Evolutionary conservation across 2,888 invertebrate species (phyloP).

Genomic region (Alloplasta piceator): DNA sequence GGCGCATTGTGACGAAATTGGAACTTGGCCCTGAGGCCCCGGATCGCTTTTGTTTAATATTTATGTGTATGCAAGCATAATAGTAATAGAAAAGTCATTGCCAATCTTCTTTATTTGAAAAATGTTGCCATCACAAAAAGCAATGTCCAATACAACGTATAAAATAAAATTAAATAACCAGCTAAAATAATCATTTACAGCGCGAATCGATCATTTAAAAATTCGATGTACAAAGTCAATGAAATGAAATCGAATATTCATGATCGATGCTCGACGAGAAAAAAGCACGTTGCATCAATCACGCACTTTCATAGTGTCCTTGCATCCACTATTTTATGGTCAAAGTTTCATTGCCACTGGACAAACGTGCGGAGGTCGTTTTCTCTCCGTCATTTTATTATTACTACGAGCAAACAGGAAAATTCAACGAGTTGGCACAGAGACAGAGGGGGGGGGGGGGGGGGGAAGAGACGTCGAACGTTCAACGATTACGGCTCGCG

Average conservation of each 20-base stretch:
- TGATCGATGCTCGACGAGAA: conserved; percentile 6
- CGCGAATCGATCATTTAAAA: neutral
- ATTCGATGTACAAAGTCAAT: neutral
- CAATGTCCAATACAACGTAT: too few species aligned
- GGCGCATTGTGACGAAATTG: conserved; percentile 73
- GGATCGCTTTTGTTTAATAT: neutral
- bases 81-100: neutral
- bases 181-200: neutral
- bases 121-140: too few species aligned
- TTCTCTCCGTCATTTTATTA: conserved; percentile 53
- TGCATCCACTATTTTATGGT: conserved; percentile 46
- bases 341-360: conserved; percentile 51
- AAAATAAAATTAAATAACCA: too few species aligned
- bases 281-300: conserved; percentile 13
- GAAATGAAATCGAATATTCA: neutral
- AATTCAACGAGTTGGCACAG: conserved; percentile 21
- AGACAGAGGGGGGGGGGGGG: too few species aligned
- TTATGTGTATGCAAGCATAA: conserved; percentile 14
- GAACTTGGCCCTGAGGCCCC: conserved; percentile 74
- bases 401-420: conserved; percentile 43
- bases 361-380: conserved; percentile 47
- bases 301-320: conserved; percentile 38
- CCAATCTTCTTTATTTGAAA: too few species aligned
- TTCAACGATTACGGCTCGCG: conserved; percentile 40
- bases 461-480: neutral